phyloP scores from a whole-genome alignment of 2,888 invertebrate species.

The Parapristionchus giblindavisi region DNA sequence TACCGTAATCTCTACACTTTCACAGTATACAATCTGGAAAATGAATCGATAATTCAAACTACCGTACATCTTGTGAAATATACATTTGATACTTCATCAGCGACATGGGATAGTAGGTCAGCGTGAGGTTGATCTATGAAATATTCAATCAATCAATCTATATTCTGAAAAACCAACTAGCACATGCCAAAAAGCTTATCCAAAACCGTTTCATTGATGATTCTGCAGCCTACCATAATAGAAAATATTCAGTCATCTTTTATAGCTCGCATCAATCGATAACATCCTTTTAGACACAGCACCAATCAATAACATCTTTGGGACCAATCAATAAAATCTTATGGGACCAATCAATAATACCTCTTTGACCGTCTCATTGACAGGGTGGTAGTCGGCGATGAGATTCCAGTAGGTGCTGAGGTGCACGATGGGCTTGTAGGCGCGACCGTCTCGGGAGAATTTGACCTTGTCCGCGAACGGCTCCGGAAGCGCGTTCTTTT shows the following conservation, averaged over 20 bases:
- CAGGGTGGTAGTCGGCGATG: constrained; percentile 81
- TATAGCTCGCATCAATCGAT: too few relatives aligned
- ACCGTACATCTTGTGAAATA: constrained; percentile 82
- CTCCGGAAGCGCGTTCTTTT: constrained; percentile 45
- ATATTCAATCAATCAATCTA: not conserved
- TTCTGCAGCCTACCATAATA: too few relatives aligned
- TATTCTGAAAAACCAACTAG: not conserved
- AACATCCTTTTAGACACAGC: too few relatives aligned
- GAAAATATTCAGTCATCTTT: too few relatives aligned
- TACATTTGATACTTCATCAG: constrained; percentile 98
- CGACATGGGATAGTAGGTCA: constrained; percentile 82
- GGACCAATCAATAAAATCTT: not conserved
- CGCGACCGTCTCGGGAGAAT: constrained; percentile 79
- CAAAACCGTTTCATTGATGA: too few relatives aligned
- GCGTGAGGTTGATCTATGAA: constrained; percentile 69
- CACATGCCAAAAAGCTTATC: too few relatives aligned
- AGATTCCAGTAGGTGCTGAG: constrained; percentile 99
- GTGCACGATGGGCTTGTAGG: constrained; percentile 92
- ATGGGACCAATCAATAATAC: not conserved
- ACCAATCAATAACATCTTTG: not conserved
- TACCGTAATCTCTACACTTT: constrained; percentile 5
- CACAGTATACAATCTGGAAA: not conserved
- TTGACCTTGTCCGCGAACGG: constrained; percentile 54
- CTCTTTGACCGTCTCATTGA: constrained; percentile 82
- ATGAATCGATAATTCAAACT: constrained; percentile 71